phyloP scores from a whole-genome alignment of 2,888 invertebrate genomes.

The Nipponacmea schrenckii region DNA sequence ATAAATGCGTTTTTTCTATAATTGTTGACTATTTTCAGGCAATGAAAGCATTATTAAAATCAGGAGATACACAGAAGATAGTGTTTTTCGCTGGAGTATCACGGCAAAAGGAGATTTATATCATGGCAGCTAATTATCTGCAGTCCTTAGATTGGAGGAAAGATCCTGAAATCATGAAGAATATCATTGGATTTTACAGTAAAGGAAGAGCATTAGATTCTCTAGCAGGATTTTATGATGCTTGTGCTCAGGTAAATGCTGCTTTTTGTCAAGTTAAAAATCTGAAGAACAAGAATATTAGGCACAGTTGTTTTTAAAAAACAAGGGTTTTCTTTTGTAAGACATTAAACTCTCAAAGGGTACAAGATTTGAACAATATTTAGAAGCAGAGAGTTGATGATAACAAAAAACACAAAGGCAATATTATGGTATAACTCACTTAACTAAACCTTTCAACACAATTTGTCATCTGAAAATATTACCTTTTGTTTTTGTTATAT shows the following conservation, averaged over 20 bases:
- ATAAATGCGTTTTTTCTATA: too few species aligned
- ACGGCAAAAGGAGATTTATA: slow-evolving; percentile 89
- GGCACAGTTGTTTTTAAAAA: too few species aligned
- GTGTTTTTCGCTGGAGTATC: slow-evolving; percentile 96
- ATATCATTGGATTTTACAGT: slow-evolving; percentile 93
- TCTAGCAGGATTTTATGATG: slow-evolving; percentile 93
- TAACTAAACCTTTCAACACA: too few species aligned
- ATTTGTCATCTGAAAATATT: background rate
- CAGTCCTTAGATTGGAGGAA: slow-evolving; percentile 93
- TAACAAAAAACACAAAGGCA: too few species aligned
- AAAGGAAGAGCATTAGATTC: slow-evolving; percentile 93
- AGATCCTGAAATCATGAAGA: slow-evolving; percentile 86
- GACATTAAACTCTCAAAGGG: too few species aligned
- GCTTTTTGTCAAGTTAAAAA: background rate
- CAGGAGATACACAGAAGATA: slow-evolving; percentile 97
- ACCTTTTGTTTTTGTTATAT: background rate
- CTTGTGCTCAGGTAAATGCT: slow-evolving; percentile 81
- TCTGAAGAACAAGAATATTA: background rate
- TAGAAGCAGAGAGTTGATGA: too few species aligned
- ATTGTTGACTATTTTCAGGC: slow-evolving; percentile 79
- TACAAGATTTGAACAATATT: too few species aligned
- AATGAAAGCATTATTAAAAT: slow-evolving; percentile 95
- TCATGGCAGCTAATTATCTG: slow-evolving; percentile 97
- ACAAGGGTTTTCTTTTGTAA: too few species aligned
- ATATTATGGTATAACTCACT: too few species aligned